Evolutionary conservation across 2,888 invertebrate genomes (phyloP), one percentile per base, ranked within the genome.

Genomic region (Onthophagus sagittarius): DNA sequence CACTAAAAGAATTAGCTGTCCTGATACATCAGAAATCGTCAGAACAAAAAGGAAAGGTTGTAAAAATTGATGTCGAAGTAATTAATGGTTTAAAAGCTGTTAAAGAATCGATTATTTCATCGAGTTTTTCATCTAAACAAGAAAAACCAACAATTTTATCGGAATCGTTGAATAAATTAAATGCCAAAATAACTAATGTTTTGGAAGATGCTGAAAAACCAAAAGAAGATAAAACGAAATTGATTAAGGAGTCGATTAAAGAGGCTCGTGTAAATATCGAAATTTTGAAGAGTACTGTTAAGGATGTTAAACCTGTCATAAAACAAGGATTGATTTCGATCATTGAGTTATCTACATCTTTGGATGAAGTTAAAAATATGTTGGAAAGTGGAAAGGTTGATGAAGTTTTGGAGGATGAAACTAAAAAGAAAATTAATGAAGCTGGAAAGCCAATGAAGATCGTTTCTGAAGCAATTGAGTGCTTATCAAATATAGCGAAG

Each of bases 21-120:
- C 6, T 32, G n/a, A 23, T 67, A 31, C n/a, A 23, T 7, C 31
- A 67, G n/a, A 23, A n/a, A 23, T 23, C 23, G n/a, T 11, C 32
- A 9, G 23, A 13, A 6, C 72, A 72, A 53, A 76, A 73, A 71
- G 73, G 75, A 2, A 64, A 76, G 73, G 71, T 72, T 5, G 13
- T 15, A 32, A 72, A 73, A 13, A 9, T 70, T 63, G 63, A 73
- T 53, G 74, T 75, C 15, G 74, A 77, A 73, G 13, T 80, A 7
- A 65, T 72, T 31, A 71, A 77, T 69, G 76, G 77, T 15, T 23
- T 79, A 5, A 15, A 71, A 64, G 74, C 76, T 31, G 33, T 79
- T n/a, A 39, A 39, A 5, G 15, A 67, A 23, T 63, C 71, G n/a
- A 5, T 64, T 13, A 39, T 13, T 14, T 69, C 62, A 33, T 39